Conservation (phyloP, 92 coral and sea anemone species). For the Epizoanthus rinbou region DNA sequence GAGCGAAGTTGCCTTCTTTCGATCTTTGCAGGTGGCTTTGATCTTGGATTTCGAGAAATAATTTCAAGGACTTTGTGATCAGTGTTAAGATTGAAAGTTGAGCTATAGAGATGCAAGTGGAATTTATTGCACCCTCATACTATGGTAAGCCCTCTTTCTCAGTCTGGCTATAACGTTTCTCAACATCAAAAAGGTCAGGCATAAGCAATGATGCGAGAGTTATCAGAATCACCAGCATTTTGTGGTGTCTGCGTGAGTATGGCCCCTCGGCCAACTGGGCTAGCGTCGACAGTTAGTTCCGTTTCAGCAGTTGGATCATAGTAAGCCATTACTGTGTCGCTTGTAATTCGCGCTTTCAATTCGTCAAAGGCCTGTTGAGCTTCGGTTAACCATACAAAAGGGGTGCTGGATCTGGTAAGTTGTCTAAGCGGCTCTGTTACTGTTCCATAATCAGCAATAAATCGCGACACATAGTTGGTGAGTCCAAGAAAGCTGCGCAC, state of each 20-base stretch:
- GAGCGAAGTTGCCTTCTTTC: constrained; percentile 37
- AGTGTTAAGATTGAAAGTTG: constrained; percentile 27
- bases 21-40: constrained; percentile 45
- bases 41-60: constrained; percentile 43
- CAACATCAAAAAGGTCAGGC: constrained; percentile 24
- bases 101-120: constrained; percentile 34
- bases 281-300: constrained; percentile 40
- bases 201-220: not conserved
- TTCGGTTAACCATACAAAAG: constrained; percentile 48
- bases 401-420: constrained; percentile 44
- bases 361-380: constrained; percentile 54
- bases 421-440: constrained; percentile 65
- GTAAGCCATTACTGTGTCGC: constrained; percentile 54
- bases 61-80: constrained; percentile 48
- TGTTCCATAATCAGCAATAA: constrained; percentile 60
- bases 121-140: constrained; percentile 41
- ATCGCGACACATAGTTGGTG: constrained; percentile 63
- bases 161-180: constrained; percentile 46
- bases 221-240: constrained; percentile 11
- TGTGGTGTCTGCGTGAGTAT: constrained; percentile 31
- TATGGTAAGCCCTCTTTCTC: constrained; percentile 48
- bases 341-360: constrained; percentile 45
- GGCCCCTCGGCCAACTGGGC: constrained; percentile 37
- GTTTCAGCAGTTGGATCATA: constrained; percentile 53
- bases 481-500: constrained; percentile 69